A percentile compares a stretch with the other conserved stretches of the same genome.
These are phyloP conservation scores for Microvelia longipes DNA, from an alignment of 1,140 invertebrate species.

Conservation along the genomic window DNA sequence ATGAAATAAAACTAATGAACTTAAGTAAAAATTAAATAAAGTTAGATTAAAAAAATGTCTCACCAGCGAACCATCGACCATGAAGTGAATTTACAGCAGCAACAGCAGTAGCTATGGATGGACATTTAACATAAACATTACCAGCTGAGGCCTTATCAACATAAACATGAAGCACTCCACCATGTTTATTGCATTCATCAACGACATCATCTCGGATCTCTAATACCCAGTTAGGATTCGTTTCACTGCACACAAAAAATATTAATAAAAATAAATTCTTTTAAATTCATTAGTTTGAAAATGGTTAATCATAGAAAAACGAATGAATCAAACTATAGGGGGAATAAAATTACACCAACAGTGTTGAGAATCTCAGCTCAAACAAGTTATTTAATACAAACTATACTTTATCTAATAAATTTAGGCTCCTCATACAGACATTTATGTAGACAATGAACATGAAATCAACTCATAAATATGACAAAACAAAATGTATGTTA, in stretches of 20 bases:
- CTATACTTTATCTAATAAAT: too few relatives aligned
- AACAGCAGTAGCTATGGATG: constrained; percentile 86
- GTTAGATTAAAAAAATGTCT: neutral
- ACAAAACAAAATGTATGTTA: too few relatives aligned
- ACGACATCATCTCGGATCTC: constrained; percentile 97
- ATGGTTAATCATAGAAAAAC: too few relatives aligned
- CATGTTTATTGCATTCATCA: constrained; percentile 96
- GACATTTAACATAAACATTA: constrained; percentile 98
- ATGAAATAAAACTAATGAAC: too few relatives aligned
- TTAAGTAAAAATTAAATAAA: neutral
- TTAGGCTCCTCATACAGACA: too few relatives aligned
- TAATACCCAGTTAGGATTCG: constrained; percentile 76
- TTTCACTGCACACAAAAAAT: constrained; percentile 47
- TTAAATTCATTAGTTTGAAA: neutral
- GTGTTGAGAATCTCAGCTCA: too few relatives aligned
- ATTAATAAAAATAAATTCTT: neutral
- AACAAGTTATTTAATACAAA: too few relatives aligned
- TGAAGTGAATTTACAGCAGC: constrained; percentile 92
- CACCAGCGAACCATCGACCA: constrained; percentile 89
- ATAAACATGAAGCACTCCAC: constrained; percentile 90
- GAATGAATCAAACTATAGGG: too few relatives aligned
- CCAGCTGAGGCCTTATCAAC: constrained; percentile 91
- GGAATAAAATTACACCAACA: too few relatives aligned
- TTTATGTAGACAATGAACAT: too few relatives aligned
- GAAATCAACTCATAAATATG: too few relatives aligned